These are phyloP conservation scores for Arge pagana DNA, from an alignment of 2,888 invertebrate genomes.

Conservation along the genomic window DNA sequence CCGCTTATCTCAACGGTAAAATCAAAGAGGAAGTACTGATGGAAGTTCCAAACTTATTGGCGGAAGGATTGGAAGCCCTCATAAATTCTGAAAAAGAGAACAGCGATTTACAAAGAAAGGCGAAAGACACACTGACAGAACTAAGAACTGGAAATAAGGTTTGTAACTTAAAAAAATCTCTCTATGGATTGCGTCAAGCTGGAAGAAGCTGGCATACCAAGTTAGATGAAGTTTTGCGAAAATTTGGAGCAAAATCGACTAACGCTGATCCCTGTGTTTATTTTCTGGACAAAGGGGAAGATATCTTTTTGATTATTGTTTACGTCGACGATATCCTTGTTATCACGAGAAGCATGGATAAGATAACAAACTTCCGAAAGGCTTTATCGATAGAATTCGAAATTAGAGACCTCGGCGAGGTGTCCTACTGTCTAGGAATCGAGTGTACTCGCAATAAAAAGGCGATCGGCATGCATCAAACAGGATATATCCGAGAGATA, in stretches of 20 bases:
- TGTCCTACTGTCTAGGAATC: slow-evolving; percentile 35
- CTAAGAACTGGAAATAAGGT: neutral
- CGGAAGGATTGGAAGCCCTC: no score
- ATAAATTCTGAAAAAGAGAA: no score
- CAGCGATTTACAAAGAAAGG: no score
- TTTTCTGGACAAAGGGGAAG: neutral
- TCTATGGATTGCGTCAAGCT: slow-evolving; percentile 1
- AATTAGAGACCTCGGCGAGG: slow-evolving; percentile 33
- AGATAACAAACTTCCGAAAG: no score
- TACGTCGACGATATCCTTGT: slow-evolving; percentile 1
- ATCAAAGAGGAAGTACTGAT: slow-evolving; percentile 28
- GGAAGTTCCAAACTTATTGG: slow-evolving; percentile 27
- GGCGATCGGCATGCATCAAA: slow-evolving; percentile 28
- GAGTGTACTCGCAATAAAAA: slow-evolving; percentile 29
- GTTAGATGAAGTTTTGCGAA: neutral
- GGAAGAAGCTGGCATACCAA: neutral
- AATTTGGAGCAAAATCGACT: slow-evolving; percentile 5
- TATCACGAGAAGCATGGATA: no score
- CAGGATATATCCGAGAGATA: slow-evolving; percentile 35
- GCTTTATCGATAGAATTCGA: slow-evolving; percentile 29
- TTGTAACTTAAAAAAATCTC: neutral
- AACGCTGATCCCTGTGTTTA: slow-evolving; percentile 34
- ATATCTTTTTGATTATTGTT: slow-evolving; percentile 1
- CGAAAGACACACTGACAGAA: no score
- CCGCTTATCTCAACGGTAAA: slow-evolving; percentile 25